Percentiles rank a stretch among this genome's conserved stretches.
Conservation (phyloP, 2,113 vertebrate genomes). For the Pedetes capensis region DNA sequence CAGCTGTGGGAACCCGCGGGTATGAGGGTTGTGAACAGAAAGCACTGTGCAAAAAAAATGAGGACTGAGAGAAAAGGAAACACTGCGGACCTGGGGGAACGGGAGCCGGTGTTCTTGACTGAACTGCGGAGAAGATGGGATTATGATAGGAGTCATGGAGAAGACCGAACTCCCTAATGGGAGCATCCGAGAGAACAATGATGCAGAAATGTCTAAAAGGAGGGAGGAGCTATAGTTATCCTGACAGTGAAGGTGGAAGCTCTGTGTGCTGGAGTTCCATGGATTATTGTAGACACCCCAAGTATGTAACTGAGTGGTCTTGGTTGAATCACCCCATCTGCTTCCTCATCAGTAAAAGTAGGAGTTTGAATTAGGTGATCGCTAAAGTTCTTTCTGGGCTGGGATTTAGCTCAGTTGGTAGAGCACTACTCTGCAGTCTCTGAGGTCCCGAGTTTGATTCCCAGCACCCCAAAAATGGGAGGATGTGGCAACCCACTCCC, state of each 20-base stretch:
- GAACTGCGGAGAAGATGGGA: not conserved
- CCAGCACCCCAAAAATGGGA: too few species aligned
- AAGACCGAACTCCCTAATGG: not conserved
- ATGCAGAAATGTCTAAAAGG: too few species aligned
- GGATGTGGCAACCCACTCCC: too few species aligned
- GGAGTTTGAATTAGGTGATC: not conserved
- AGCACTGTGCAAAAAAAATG: not conserved
- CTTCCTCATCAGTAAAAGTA: not conserved
- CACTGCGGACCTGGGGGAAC: not conserved
- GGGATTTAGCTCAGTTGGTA: too few species aligned
- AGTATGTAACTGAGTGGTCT: accelerated
- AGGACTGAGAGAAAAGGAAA: not conserved
- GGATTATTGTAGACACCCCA: not conserved
- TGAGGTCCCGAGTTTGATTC: too few species aligned
- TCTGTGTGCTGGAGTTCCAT: not conserved
- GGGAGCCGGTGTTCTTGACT: not conserved
- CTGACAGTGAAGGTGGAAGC: not conserved
- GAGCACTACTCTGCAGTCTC: too few species aligned
- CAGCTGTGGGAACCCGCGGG: not conserved
- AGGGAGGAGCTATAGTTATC: not conserved
- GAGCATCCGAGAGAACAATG: not conserved
- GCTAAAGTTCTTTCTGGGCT: not conserved
- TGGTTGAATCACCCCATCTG: not conserved
- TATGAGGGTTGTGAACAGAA: not conserved
- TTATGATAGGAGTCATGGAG: not conserved